Evolutionary conservation across 2,797 vertebrate genomes (phyloP), one percentile per base, ranked within the genome.

Genomic region (Darevskia mixta): DNA sequence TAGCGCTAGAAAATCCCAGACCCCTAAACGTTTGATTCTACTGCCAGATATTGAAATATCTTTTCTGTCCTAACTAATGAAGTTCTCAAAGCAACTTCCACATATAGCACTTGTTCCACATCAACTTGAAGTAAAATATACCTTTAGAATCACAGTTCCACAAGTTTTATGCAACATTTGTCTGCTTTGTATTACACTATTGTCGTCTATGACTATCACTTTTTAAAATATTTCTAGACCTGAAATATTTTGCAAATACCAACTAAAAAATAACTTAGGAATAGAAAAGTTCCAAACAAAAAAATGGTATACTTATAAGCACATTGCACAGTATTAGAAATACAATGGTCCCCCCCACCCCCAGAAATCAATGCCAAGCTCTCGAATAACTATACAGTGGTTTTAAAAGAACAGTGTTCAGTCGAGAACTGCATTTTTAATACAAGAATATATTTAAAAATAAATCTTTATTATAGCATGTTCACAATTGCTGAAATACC

Each of bases 331-430:
- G 2, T 13, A 73, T 4, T 66, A 67, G 20, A 71, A 15, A 73
- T 61, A 72, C 32, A 80, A 80, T 43, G 27, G 27, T 11, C 35
- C 35, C 35, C 35, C 35, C 29, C 15, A 66, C 3, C 9, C n/a
- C 13, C 84, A 85, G 80, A 8, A 83, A 94, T 88, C 89, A 94
- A 93, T 91, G 90, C 87, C 69, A 86, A 90, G 78, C 89, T 91
- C 78, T 87, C 83, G 89, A 91, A 89, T 64, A 90, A 80, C 67
- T 84, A 87, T 86, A 84, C 0, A 71, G 66, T 72, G 73, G 79
- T 86, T 94, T 78, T 83, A 86, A 90, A 87, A 93, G n/a, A 79
- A 2, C 15, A 29, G 58, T 87, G 77, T 8, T 90, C 41, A 87
- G 79, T 72, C 75, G 78, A 82, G 9, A 80, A 78, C 29, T 87